Percentiles rank a stretch among this genome's conserved stretches.
Conservation (phyloP, 2,888 invertebrate species). For the Aleiodes testaceus region DNA sequence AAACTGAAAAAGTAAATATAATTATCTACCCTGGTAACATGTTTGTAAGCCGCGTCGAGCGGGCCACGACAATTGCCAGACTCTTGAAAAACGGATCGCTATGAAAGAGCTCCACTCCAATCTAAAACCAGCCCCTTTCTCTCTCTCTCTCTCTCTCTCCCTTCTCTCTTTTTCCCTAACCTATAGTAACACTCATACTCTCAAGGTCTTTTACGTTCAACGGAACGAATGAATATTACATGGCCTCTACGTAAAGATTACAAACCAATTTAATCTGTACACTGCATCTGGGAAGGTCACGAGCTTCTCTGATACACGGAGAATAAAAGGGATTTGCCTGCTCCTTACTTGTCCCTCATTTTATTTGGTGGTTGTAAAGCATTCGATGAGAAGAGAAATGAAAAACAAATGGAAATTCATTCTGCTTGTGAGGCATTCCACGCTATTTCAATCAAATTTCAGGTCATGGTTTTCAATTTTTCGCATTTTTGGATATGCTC, state of each 20-base stretch:
- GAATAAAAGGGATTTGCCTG: no score
- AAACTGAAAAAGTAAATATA: constrained; percentile 71
- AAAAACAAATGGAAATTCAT: no score
- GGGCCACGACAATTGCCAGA: constrained; percentile 65
- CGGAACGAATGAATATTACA: constrained; percentile 68
- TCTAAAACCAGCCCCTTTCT: constrained; percentile 27
- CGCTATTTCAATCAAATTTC: no score
- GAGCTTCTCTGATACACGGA: no score
- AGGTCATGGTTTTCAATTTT: no score
- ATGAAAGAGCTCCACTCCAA: constrained; percentile 58
- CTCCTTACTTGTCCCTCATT: no score
- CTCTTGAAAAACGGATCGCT: constrained; percentile 63
- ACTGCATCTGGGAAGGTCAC: constrained; percentile 35
- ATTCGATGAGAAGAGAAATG: no score
- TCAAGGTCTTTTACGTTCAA: constrained; percentile 49
- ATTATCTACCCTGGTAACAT: constrained; percentile 65
- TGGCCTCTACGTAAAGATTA: constrained; percentile 63
- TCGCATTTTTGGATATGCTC: no score
- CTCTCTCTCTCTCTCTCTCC: constrained; percentile 33
- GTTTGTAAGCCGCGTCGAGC: constrained; percentile 60
- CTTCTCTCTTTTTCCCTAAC: constrained; percentile 19
- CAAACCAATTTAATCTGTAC: constrained; percentile 67
- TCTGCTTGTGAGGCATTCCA: no score
- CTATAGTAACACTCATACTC: constrained; percentile 36
- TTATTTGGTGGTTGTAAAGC: no score